phyloP scores from a whole-genome alignment of 2,888 invertebrate species.

The Pammene aurita region DNA sequence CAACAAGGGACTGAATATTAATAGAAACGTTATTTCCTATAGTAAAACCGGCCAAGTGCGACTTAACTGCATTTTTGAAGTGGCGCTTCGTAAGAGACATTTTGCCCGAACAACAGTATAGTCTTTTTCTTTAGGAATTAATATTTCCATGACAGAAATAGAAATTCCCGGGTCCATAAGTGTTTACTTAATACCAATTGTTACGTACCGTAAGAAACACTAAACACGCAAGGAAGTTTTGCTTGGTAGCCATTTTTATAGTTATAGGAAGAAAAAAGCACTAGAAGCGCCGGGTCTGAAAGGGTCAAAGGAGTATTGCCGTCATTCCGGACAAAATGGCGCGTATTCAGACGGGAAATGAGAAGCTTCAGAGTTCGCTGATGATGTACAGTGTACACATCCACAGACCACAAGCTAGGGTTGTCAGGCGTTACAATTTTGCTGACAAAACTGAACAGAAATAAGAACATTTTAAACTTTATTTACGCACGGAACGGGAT shows the following conservation, averaged over 20 bases:
- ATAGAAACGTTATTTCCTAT: constrained; percentile 9
- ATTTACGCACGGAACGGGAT: too few species aligned
- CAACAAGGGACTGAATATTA: constrained; percentile 6
- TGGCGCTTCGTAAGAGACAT: too few species aligned
- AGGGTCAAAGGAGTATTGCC: constrained; percentile 70
- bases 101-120: too few species aligned
- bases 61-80: neutral
- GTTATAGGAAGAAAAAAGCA: constrained; percentile 20
- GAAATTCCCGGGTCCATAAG: too few species aligned
- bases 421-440: neutral
- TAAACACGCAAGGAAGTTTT: neutral
- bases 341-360: constrained; percentile 74
- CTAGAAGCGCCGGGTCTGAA: constrained; percentile 51
- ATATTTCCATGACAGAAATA: too few species aligned
- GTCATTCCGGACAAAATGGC: constrained; percentile 68
- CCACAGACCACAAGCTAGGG: constrained; percentile 6
- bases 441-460: too few species aligned
- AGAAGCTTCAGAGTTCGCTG: constrained; percentile 54
- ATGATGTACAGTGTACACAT: constrained; percentile 39
- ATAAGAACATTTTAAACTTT: too few species aligned
- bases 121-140: too few species aligned
- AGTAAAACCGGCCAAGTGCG: neutral
- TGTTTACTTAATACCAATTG: neutral
- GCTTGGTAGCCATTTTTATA: constrained; percentile 16
- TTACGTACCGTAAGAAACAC: neutral